These are phyloP conservation scores for Monomorium pharaonis DNA, from an alignment of 1,140 invertebrate species.

Conservation along the genomic window DNA sequence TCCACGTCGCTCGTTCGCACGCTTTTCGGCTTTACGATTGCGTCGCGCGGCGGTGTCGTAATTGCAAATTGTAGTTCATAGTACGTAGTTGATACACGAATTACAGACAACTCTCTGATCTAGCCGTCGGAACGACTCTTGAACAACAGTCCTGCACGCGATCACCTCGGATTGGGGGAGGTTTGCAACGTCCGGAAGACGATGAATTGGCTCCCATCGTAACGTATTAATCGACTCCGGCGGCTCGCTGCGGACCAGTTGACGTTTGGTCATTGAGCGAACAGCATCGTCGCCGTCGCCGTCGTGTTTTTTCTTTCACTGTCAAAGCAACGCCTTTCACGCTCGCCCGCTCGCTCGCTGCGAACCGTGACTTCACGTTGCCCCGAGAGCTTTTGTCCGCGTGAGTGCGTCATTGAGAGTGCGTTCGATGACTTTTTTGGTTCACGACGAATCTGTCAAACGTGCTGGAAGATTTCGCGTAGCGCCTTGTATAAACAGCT, in stretches of 20 bases:
- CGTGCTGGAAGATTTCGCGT: background rate
- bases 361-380: background rate
- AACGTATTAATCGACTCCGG: conserved; percentile 67
- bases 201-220: conserved; percentile 64
- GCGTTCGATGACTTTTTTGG: background rate
- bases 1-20: no score
- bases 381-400: background rate
- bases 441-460: background rate
- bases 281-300: conserved; percentile 30
- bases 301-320: background rate
- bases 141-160: conserved; percentile 15
- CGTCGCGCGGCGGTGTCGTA: background rate
- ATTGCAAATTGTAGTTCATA: background rate
- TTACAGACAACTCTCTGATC: background rate
- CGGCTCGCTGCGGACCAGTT: conserved; percentile 67
- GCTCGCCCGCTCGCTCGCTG: background rate
- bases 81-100: no score
- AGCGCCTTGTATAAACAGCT: background rate
- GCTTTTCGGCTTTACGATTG: background rate
- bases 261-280: conserved; percentile 69
- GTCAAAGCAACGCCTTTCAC: conserved; percentile 40
- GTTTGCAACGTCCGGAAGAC: conserved; percentile 63
- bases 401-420: background rate
- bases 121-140: background rate
- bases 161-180: conserved; percentile 26